Evolutionary conservation across 1,140 invertebrate species (phyloP).

Genomic region (Cotesia typhae): DNA sequence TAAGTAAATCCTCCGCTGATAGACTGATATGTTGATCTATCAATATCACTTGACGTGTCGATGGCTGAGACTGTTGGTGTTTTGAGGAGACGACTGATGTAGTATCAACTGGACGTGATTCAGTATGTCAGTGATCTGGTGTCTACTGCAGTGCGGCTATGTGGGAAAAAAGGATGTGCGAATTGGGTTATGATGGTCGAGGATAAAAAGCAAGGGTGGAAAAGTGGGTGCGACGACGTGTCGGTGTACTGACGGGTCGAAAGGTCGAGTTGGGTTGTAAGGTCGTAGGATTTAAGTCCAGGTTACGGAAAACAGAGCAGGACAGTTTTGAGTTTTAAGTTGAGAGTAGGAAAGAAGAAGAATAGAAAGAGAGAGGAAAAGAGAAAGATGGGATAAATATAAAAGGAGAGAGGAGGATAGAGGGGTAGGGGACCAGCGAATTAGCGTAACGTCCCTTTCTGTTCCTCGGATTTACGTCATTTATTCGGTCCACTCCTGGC

Average conservation of each 20-base stretch:
- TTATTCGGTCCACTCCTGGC: conserved; percentile 60
- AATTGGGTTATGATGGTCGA: conserved; percentile 24
- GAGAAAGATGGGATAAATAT: conserved; percentile 16
- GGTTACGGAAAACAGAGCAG: not conserved
- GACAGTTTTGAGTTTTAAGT: not conserved
- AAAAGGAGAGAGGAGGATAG: conserved; percentile 44
- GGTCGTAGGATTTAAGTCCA: not conserved
- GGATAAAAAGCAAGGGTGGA: conserved; percentile 26
- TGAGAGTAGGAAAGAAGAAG: conserved; percentile 22
- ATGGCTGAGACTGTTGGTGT: too few relatives aligned
- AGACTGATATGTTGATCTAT: too few relatives aligned
- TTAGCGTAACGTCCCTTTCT: conserved; percentile 63
- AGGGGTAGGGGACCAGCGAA: conserved; percentile 51
- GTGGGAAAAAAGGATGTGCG: conserved; percentile 36
- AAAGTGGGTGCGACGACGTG: conserved; percentile 25
- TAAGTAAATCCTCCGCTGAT: too few relatives aligned
- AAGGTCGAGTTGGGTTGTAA: conserved; percentile 33
- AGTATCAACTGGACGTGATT: conserved; percentile 29
- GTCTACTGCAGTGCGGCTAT: conserved; percentile 46
- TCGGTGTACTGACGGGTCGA: conserved; percentile 26
- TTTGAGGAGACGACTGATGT: too few relatives aligned
- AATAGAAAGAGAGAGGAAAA: conserved; percentile 39
- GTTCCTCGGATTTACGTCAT: conserved; percentile 65
- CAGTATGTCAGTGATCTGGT: conserved; percentile 3
- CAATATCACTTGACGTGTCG: too few relatives aligned